These are phyloP conservation scores for Poicephalus meyeri DNA, from an alignment of 2,113 vertebrate genomes.

Conservation along the genomic window DNA sequence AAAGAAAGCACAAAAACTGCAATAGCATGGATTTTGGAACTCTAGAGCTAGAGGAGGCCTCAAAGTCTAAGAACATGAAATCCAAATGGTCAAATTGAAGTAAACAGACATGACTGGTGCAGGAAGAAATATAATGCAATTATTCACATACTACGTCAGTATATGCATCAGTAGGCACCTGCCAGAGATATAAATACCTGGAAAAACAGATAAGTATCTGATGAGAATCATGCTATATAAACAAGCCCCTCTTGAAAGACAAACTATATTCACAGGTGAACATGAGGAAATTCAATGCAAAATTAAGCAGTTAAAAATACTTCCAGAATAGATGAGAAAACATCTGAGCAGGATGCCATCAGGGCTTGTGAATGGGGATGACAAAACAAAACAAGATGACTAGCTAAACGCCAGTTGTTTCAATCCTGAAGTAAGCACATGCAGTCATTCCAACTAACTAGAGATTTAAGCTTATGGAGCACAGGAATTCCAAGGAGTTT, in stretches of 20 bases:
- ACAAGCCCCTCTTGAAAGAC: background rate
- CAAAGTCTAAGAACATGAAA: background rate
- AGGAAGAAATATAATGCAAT: background rate
- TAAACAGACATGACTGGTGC: background rate
- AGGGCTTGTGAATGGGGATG: background rate
- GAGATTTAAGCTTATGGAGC: background rate
- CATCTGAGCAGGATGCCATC: background rate
- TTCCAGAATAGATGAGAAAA: background rate
- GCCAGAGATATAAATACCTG: background rate
- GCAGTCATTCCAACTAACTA: background rate
- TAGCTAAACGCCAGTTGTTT: background rate
- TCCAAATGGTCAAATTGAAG: background rate
- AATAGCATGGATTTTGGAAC: background rate
- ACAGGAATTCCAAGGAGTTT: too few species aligned
- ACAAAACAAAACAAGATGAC: background rate
- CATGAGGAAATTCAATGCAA: background rate
- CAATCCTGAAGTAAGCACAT: background rate
- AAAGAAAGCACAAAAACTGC: background rate
- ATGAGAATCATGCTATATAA: background rate
- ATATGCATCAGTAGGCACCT: background rate
- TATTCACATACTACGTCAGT: background rate
- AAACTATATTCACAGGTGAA: background rate
- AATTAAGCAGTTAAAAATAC: background rate
- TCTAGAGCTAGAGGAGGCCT: background rate
- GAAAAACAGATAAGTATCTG: background rate